Evolutionary conservation across 1,140 invertebrate species (phyloP), one percentile per base, ranked within the genome.

Genomic region (Drosophila orena): DNA sequence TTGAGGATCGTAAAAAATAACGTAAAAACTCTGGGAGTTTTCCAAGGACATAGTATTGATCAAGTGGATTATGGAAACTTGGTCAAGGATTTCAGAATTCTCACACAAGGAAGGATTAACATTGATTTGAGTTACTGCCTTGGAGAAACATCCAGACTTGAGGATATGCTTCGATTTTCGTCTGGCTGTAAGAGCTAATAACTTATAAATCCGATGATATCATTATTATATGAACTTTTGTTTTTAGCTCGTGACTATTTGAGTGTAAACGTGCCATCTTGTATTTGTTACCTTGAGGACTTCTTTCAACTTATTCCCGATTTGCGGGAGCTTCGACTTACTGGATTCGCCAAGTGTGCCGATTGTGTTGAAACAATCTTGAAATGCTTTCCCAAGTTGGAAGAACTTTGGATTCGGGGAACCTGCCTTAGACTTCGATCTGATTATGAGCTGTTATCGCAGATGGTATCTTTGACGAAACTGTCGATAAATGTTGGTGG

Each of bases 241-340:
- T 10, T 15, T 27, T 59, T 5, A 66, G 62, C n/a, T 22, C 24
- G 11, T 2, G 35, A 62, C 35, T 66, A 49, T 49, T 40, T 66
- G 7, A 66, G 62, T 47, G 11, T 66, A 3, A 62, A 62, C 30
- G 27, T 66, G 0, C 62, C 62, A 0, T 49, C 58, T 5, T 66
- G 62, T 15, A 46, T 42, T 3, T 66, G 62, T 35, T 66, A 66
- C 17, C 27, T 66, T 35, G 11, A 49, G 44, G 58, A 66, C 2
- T 49, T 66, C 7, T 66, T 66, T 11, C 24, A 47, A 17, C 24
- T 62, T n/a, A 42, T 66, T 20, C 58, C 62, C 2, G 20, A 40
- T 2, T n/a, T 66, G 14, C 11, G 20, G 44, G 62, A 62, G 11
- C 34, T 66, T 3, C 24, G 57, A 49, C 14, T 66, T 30, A 40